Evolutionary conservation across 2,113 vertebrate genomes (phyloP).

Genomic region (Aleadryas rufinucha): DNA sequence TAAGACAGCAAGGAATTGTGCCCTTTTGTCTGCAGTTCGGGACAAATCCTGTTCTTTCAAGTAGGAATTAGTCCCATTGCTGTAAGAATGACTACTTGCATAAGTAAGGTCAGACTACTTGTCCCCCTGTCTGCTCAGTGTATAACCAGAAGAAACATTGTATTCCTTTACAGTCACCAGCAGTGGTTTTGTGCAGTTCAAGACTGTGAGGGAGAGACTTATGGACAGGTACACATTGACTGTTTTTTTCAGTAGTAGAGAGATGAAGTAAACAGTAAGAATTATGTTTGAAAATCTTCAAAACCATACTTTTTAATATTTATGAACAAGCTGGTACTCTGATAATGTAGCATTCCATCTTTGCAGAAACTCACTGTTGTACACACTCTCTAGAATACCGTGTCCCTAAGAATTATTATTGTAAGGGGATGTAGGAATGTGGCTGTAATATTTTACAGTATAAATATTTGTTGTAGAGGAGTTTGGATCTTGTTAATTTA

Average conservation of each 20-base stretch:
- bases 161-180: not conserved
- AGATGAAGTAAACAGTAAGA: slow-evolving; percentile 14
- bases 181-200: not conserved
- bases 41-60: not conserved
- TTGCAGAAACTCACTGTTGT: not conserved
- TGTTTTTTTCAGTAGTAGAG: not conserved
- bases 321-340: slow-evolving; percentile 47
- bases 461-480: slow-evolving; percentile 37
- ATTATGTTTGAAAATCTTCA: slow-evolving; percentile 17
- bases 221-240: not conserved
- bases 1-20: not conserved
- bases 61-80: not conserved
- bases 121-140: not conserved
- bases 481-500: slow-evolving; percentile 38
- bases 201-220: not conserved
- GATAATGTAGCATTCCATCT: slow-evolving; percentile 62
- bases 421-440: slow-evolving; percentile 46
- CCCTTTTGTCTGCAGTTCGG: not conserved
- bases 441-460: slow-evolving; percentile 35
- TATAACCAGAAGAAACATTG: not conserved
- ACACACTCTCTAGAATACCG: not conserved
- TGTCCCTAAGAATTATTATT: slow-evolving; percentile 59
- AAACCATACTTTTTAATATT: slow-evolving; percentile 56
- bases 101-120: not conserved
- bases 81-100: not conserved